Conservation (phyloP, 2,797 vertebrate genomes). For the Chloroceryle amazona region DNA sequence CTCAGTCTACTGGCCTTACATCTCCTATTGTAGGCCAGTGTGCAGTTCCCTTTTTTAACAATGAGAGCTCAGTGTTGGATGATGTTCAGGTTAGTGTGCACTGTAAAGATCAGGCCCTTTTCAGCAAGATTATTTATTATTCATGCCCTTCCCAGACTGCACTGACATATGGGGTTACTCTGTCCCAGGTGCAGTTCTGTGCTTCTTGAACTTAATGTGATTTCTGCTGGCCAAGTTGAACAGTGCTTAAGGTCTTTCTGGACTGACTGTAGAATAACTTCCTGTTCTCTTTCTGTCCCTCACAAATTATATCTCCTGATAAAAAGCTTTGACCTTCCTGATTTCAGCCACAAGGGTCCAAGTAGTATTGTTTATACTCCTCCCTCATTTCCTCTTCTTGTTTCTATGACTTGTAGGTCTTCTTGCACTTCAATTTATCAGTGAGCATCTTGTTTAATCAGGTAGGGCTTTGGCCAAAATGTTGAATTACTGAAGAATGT, state of each 20-base stretch:
- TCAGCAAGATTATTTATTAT: neutral
- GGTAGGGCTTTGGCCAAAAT: neutral
- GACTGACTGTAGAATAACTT: neutral
- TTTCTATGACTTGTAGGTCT: neutral
- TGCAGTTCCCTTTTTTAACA: neutral
- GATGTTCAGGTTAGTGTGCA: neutral
- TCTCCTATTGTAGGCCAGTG: neutral
- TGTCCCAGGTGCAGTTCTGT: neutral
- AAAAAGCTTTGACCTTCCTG: neutral
- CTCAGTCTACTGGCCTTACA: neutral
- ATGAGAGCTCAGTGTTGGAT: neutral
- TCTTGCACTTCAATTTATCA: neutral
- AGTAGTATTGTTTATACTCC: neutral
- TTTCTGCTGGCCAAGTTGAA: neutral
- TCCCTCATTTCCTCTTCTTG: neutral
- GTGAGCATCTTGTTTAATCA: neutral
- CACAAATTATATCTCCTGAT: neutral
- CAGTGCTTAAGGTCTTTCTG: neutral
- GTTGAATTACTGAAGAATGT: neutral
- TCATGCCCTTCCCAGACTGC: neutral
- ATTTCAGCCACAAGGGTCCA: neutral
- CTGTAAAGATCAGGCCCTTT: neutral
- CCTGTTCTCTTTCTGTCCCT: neutral
- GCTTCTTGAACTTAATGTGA: neutral
- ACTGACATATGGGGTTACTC: neutral